Base-by-base conservation (phyloP, 2,888 invertebrate genomes). In the Netelia melanura region DNA sequence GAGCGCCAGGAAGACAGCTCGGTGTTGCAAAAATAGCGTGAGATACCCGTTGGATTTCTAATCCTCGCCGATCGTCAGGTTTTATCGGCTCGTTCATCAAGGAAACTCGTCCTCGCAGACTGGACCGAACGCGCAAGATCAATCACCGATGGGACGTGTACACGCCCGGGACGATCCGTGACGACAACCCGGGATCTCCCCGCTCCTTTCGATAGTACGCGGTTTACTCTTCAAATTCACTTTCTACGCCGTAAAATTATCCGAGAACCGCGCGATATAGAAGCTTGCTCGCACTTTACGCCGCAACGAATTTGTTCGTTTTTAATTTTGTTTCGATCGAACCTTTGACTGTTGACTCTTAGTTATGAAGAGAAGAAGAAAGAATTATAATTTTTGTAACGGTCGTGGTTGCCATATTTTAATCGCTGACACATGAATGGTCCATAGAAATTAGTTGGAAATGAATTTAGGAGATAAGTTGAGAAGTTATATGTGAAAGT, bases 201-300 rank as follows among this genome's bases (percentile, higher is more conserved):
- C 67, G 54, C 71, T 65, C 64, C 68, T 54, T 21, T 17, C 21
- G 58, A 17, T 17, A 52, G 58, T 64, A 71, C n/a, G 75, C 58
- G 65, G 67, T 58, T 70, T 68, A 83, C 61, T 85, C 86, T 87
- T 90, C 86, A 90, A 91, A 92, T 92, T 92, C 91, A 92, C 92
- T 93, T 93, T 93, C 93, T 93, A 92, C 90, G 89, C 90, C 91
- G 90, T 92, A 92, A 91, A 91, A 89, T 89, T 87, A 48, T 56
- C 52, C 43, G 68, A 78, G 78, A 72, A 65, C 71, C 56, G 21
- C 54, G 6, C 52, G 54, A 79, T 62, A 75, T 61, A 54, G 72
- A 65, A 65, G 76, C 65, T 30, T 86, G 56, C 68, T 25, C 65
- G 62, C 68, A 86, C 88, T 91, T 89, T 87, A 89, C 86, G 85